These are phyloP conservation scores for Danaus plexippus DNA, from an alignment of 1,140 invertebrate genomes.

Conservation along the genomic window DNA sequence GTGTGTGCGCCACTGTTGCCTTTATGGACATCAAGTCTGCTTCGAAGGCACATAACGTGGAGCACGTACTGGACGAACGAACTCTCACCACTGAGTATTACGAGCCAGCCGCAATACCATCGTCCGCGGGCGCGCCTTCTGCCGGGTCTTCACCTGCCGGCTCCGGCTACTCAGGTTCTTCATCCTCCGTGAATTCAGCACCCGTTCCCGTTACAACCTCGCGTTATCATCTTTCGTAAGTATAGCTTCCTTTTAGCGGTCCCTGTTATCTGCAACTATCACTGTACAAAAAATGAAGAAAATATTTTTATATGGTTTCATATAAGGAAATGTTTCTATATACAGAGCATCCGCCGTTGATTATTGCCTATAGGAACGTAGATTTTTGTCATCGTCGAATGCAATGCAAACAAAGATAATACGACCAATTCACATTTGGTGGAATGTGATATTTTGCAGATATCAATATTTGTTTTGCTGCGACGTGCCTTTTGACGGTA, in stretches of 20 bases:
- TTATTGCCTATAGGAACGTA: too few species aligned
- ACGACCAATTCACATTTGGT: neutral
- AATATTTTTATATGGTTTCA: neutral
- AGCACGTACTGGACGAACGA: slow-evolving; percentile 89
- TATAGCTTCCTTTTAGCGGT: slow-evolving; percentile 31
- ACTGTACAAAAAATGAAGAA: slow-evolving; percentile 5
- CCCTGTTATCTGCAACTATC: slow-evolving; percentile 35
- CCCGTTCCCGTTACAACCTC: slow-evolving; percentile 62
- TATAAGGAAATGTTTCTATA: too few species aligned
- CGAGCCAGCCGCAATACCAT: slow-evolving; percentile 84
- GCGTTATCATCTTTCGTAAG: slow-evolving; percentile 68
- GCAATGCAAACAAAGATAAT: too few species aligned
- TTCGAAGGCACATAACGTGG: slow-evolving; percentile 90
- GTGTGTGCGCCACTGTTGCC: slow-evolving; percentile 88
- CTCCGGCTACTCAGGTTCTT: slow-evolving; percentile 73
- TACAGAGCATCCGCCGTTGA: too few species aligned
- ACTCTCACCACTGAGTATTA: slow-evolving; percentile 93
- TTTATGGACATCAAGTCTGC: slow-evolving; percentile 98
- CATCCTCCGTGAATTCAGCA: slow-evolving; percentile 74
- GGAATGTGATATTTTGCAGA: slow-evolving; percentile 11
- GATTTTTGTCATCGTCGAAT: too few species aligned
- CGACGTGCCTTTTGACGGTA: slow-evolving; percentile 37
- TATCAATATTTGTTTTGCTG: slow-evolving; percentile 25
- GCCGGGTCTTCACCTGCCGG: slow-evolving; percentile 72
- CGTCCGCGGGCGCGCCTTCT: slow-evolving; percentile 69